Conservation (phyloP, 2,797 vertebrate species). For the Rachycentron canadum region DNA sequence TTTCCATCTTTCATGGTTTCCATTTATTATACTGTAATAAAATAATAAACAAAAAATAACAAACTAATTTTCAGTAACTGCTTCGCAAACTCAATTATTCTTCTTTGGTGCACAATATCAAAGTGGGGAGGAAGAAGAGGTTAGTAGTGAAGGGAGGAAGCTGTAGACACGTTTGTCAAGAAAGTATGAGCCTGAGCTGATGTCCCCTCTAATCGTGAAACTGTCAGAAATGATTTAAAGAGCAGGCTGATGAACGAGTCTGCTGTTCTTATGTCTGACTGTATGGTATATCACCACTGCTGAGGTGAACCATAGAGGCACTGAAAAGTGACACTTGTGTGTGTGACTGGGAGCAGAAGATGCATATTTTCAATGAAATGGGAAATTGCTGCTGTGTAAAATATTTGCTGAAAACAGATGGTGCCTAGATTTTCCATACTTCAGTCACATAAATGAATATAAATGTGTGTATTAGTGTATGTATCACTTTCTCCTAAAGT, state of each 20-base stretch:
- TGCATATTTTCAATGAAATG: conserved; percentile 2
- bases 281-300: conserved; percentile 53
- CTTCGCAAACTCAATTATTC: background rate
- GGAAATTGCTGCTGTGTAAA: background rate
- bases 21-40: background rate
- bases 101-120: background rate
- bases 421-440: background rate
- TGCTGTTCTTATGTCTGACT: conserved; percentile 44
- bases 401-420: background rate
- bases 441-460: background rate
- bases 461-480: background rate
- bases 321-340: conserved; percentile 7
- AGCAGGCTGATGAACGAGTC: conserved; percentile 39
- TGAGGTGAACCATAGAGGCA: conserved; percentile 29
- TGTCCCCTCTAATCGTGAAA: conserved; percentile 67
- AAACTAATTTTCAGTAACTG: background rate
- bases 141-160: conserved; percentile 7
- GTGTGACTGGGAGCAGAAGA: background rate
- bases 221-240: conserved; percentile 77
- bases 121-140: background rate
- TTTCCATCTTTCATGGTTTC: conserved; percentile 3
- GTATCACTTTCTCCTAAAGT: background rate
- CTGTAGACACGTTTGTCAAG: conserved; percentile 48
- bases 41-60: background rate
- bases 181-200: conserved; percentile 32